A percentile compares a stretch with the other conserved stretches of the same genome.
These are phyloP conservation scores for Drosophila atroscutellata DNA, from an alignment of 2,888 invertebrate species.

Conservation along the genomic window DNA sequence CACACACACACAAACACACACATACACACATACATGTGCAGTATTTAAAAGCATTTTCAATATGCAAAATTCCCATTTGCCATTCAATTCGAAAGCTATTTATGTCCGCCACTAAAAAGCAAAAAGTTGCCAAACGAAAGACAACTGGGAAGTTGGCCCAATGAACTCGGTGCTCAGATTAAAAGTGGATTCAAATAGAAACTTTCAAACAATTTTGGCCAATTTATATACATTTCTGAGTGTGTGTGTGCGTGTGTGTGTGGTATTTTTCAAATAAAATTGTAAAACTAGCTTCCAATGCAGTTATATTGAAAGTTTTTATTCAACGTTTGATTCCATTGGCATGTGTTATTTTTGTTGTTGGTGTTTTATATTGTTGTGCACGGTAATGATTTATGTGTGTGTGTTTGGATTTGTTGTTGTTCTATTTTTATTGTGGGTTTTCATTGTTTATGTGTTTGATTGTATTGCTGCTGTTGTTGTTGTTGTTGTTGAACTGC, in stretches of 20 bases:
- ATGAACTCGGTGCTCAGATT: slow-evolving; percentile 5
- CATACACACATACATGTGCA: not conserved
- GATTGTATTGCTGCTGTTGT: slow-evolving; percentile 29
- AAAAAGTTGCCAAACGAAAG: slow-evolving; percentile 33
- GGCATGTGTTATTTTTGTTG: slow-evolving; percentile 9
- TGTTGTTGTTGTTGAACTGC: slow-evolving; percentile 39
- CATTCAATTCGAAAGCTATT: slow-evolving; percentile 47
- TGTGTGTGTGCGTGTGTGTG: not conserved
- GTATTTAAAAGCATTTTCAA: slow-evolving; percentile 32
- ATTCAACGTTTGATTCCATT: slow-evolving; percentile 22
- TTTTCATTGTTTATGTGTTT: slow-evolving; percentile 39
- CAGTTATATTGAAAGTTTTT: slow-evolving; percentile 16
- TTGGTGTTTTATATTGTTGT: not conserved
- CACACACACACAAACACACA: not conserved
- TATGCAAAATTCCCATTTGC: slow-evolving; percentile 32
- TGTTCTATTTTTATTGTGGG: slow-evolving; percentile 16
- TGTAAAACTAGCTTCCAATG: slow-evolving; percentile 12
- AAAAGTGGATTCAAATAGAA: slow-evolving; percentile 8
- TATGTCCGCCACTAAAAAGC: slow-evolving; percentile 2
- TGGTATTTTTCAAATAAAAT: slow-evolving; percentile 7
- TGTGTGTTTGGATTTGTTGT: slow-evolving; percentile 24
- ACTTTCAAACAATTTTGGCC: slow-evolving; percentile 4
- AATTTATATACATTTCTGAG: not conserved
- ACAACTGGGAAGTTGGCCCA: slow-evolving; percentile 25
- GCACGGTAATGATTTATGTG: slow-evolving; percentile 34